Percentiles rank a stretch among this genome's conserved stretches.
These are phyloP conservation scores for Orthonyx spaldingii DNA, from an alignment of 2,113 vertebrate species.

Conservation along the genomic window DNA sequence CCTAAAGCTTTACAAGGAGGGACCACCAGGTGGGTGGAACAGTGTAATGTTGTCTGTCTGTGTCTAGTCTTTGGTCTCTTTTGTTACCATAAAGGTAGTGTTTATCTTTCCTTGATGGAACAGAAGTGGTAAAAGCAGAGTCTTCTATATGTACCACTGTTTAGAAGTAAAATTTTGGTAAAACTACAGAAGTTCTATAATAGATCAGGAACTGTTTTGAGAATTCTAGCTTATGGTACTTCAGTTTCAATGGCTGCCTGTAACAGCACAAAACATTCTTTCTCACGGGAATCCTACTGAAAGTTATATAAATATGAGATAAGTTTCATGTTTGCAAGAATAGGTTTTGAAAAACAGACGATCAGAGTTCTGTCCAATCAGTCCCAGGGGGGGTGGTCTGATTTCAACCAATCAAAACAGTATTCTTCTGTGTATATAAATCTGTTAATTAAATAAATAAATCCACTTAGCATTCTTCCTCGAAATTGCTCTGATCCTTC, in stretches of 20 bases:
- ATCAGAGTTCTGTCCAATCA: too few relatives aligned
- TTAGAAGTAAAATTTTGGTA: background rate
- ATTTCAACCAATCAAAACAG: too few relatives aligned
- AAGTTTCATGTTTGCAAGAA: too few relatives aligned
- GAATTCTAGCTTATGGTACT: background rate
- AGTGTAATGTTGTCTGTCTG: background rate
- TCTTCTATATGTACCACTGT: background rate
- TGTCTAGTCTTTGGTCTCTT: background rate
- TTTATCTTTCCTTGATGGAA: background rate
- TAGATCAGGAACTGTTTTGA: background rate
- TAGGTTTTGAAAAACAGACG: too few relatives aligned
- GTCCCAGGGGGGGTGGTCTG: too few relatives aligned
- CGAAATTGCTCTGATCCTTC: too few relatives aligned
- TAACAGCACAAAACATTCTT: too few relatives aligned
- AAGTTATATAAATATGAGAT: too few relatives aligned
- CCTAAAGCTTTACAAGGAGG: background rate
- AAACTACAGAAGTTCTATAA: background rate
- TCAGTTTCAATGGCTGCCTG: background rate
- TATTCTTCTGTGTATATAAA: too few relatives aligned
- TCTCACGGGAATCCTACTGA: too few relatives aligned
- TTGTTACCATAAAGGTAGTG: background rate
- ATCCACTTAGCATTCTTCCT: too few relatives aligned
- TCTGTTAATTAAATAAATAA: too few relatives aligned
- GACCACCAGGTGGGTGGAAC: constrained; percentile 25
- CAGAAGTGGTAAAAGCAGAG: background rate